Percentiles rank a stretch among this genome's conserved stretches.
These are phyloP conservation scores for Zoroaster sp. DNA, from an alignment of 53 echinoderm and acorn worm species.

Conservation along the genomic window DNA sequence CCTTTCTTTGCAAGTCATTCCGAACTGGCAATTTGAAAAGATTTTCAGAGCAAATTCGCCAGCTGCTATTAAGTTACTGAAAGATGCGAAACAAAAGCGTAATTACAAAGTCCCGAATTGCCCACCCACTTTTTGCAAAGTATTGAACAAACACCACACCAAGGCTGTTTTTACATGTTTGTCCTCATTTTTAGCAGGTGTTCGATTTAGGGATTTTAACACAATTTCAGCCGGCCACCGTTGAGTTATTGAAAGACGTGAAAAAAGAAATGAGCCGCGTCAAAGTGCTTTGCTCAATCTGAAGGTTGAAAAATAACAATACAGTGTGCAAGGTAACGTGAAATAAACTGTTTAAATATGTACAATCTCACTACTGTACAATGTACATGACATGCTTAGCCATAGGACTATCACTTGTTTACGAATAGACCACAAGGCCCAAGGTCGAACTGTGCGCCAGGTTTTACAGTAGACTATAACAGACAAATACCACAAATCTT, in stretches of 20 bases:
- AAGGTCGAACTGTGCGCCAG: too few relatives aligned
- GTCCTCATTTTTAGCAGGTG: not conserved
- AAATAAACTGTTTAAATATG: too few relatives aligned
- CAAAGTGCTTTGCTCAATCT: too few relatives aligned
- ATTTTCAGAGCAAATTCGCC: not conserved
- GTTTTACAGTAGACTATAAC: too few relatives aligned
- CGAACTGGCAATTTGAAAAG: not conserved
- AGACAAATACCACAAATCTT: too few relatives aligned
- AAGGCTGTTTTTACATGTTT: not conserved
- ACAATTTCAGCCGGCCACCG: not conserved
- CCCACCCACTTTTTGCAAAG: not conserved
- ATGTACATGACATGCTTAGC: too few relatives aligned
- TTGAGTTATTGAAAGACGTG: not conserved
- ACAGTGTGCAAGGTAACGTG: too few relatives aligned
- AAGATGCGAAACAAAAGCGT: not conserved
- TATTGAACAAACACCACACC: not conserved
- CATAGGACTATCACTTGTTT: too few relatives aligned
- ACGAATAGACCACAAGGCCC: too few relatives aligned
- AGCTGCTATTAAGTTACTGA: not conserved
- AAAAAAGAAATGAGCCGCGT: not conserved
- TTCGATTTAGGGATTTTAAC: not conserved
- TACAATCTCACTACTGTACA: too few relatives aligned
- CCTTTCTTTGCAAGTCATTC: not conserved
- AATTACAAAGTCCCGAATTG: not conserved
- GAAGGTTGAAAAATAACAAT: too few relatives aligned